phyloP scores from a whole-genome alignment of 2,797 vertebrate species.

The Hemitrygon akajei region DNA sequence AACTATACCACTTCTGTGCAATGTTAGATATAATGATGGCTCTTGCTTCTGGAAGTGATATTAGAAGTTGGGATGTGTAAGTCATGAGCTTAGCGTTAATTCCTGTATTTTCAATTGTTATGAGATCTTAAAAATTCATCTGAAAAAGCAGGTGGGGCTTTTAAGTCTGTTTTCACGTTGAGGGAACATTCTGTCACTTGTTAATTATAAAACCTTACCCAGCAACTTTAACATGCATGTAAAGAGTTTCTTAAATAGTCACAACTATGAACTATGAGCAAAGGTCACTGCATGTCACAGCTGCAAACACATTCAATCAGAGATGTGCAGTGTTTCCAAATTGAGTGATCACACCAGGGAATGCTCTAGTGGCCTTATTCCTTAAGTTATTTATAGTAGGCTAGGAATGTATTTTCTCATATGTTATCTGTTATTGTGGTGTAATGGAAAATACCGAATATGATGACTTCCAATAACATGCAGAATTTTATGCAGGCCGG shows the following conservation, averaged over 20 bases:
- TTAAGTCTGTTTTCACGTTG: neutral
- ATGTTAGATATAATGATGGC: neutral
- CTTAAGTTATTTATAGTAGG: constrained; percentile 14
- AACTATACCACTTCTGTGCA: neutral
- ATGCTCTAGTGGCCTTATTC: neutral
- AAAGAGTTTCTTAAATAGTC: neutral
- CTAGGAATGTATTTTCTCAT: neutral
- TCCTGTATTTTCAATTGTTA: neutral
- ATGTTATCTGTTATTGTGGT: constrained; percentile 1
- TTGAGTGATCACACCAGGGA: neutral
- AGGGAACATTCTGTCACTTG: neutral
- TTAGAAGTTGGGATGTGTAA: neutral
- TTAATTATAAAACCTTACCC: neutral
- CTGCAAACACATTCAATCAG: neutral
- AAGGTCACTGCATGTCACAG: constrained; percentile 10
- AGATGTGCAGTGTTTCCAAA: neutral
- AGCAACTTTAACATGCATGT: neutral
- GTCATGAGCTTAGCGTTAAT: neutral
- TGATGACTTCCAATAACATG: neutral
- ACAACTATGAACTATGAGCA: neutral
- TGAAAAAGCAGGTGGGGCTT: neutral
- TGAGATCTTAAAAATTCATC: neutral
- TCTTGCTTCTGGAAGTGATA: neutral
- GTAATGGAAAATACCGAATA: constrained; percentile 16
- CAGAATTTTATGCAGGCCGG: neutral